phyloP scores from a whole-genome alignment of 2,888 invertebrate genomes.

The Drosophila fungiperda region DNA sequence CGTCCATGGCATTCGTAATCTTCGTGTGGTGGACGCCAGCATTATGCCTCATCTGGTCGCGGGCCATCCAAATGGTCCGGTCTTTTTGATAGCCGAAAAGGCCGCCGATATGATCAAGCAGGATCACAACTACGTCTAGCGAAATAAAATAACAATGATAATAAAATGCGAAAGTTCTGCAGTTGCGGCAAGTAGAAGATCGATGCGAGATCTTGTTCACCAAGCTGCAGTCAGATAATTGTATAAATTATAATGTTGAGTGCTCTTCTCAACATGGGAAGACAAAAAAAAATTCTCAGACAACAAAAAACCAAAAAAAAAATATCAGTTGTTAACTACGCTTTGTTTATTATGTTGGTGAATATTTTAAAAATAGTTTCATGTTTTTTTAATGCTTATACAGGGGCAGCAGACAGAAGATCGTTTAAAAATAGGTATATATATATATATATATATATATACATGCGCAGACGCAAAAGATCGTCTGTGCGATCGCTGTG shows the following conservation, averaged over 20 bases:
- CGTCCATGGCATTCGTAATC: slow-evolving; percentile 86
- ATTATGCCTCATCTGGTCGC: slow-evolving; percentile 86
- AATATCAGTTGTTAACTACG: background rate
- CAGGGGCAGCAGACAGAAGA: background rate
- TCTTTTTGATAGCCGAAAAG: slow-evolving; percentile 87
- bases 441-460: background rate
- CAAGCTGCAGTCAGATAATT: background rate
- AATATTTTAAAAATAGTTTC: background rate
- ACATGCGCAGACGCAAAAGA: background rate
- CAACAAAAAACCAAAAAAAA: background rate
- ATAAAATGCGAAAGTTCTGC: slow-evolving; percentile 3
- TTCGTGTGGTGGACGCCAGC: slow-evolving; percentile 87
- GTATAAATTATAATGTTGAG: background rate
- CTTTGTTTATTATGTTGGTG: background rate
- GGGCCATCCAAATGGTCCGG: slow-evolving; percentile 87
- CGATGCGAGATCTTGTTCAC: background rate
- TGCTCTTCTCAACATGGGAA: background rate
- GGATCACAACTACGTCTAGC: slow-evolving; percentile 81
- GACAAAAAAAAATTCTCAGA: background rate
- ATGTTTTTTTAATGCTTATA: background rate
- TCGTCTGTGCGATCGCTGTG: background rate
- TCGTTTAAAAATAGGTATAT: background rate
- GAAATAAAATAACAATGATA: background rate
- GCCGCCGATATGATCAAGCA: slow-evolving; percentile 87
- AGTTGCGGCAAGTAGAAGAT: background rate